These are phyloP conservation scores for Phyllotreta striolata DNA, from an alignment of 2,888 invertebrate genomes.

Conservation along the genomic window DNA sequence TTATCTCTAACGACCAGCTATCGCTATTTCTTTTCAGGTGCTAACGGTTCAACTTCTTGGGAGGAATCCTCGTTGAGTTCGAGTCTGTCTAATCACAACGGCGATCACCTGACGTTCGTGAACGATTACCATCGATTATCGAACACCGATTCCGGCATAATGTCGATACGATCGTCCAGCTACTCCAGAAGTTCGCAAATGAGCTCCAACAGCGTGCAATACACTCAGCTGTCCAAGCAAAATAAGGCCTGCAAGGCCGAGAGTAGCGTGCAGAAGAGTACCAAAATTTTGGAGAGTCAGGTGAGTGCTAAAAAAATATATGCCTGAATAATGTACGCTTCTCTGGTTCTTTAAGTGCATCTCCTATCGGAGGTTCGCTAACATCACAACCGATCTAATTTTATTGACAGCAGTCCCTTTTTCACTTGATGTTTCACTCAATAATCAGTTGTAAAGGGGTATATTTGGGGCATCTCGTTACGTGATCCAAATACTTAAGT, in stretches of 20 bases:
- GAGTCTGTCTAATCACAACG: constrained; percentile 54
- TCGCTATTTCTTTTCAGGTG: too few relatives aligned
- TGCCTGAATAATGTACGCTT: too few relatives aligned
- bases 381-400: too few relatives aligned
- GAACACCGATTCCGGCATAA: constrained; percentile 67
- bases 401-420: too few relatives aligned
- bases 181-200: constrained; percentile 70
- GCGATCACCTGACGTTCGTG: constrained; percentile 48
- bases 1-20: too few relatives aligned
- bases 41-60: constrained; percentile 56
- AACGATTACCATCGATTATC: constrained; percentile 57
- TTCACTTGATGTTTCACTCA: too few relatives aligned
- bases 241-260: constrained; percentile 52
- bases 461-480: too few relatives aligned
- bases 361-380: too few relatives aligned
- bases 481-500: too few relatives aligned
- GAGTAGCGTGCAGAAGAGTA: constrained; percentile 48
- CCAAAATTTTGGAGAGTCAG: constrained; percentile 41
- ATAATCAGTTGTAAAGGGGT: too few relatives aligned
- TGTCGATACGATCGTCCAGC: constrained; percentile 69
- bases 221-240: constrained; percentile 51
- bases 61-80: constrained; percentile 57
- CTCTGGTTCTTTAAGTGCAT: too few relatives aligned
- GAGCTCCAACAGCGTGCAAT: constrained; percentile 63
- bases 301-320: constrained; percentile 39